These are phyloP conservation scores for Baronia brevicornis DNA, from an alignment of 2,888 invertebrate species.

Conservation along the genomic window DNA sequence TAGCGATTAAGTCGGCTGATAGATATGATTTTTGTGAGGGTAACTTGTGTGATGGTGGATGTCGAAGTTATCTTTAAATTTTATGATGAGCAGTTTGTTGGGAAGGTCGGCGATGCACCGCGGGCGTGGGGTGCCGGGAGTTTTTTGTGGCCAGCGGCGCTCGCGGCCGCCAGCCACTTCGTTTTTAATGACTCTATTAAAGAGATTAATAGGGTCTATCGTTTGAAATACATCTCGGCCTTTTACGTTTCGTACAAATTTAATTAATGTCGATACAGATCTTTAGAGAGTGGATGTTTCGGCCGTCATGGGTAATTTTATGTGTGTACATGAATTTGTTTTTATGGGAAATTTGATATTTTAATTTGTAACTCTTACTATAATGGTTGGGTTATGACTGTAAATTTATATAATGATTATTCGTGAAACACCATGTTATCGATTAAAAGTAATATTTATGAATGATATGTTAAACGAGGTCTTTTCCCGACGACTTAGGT, in stretches of 20 bases:
- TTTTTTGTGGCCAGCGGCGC: constrained; percentile 36
- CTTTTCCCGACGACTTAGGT: too few species aligned
- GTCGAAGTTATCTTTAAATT: constrained; percentile 40
- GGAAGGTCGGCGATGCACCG: constrained; percentile 26
- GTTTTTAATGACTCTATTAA: constrained; percentile 73
- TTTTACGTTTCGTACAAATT: constrained; percentile 64
- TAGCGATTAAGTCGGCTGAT: too few species aligned
- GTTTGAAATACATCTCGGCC: constrained; percentile 50
- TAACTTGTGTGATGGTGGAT: constrained; percentile 12
- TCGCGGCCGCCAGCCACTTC: constrained; percentile 51
- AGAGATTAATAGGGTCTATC: constrained; percentile 66
- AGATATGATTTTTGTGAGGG: constrained; percentile 14
- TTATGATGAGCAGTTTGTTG: constrained; percentile 48
- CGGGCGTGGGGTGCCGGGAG: constrained; percentile 24
- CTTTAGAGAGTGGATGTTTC: constrained; percentile 24
- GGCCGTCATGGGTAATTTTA: constrained; percentile 20
- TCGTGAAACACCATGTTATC: constrained; percentile 6
- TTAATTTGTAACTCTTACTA: constrained; percentile 20
- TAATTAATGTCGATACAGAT: constrained; percentile 65
- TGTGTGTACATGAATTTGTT: constrained; percentile 19
- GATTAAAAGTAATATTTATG: constrained; percentile 9
- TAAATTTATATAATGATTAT: constrained; percentile 9
- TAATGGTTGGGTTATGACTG: too few species aligned
- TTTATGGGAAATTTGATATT: constrained; percentile 23
- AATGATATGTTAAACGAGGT: constrained; percentile 6